Evolutionary conservation across 2,113 vertebrate genomes (phyloP).

Genomic region (Myrmecobius fasciatus): DNA sequence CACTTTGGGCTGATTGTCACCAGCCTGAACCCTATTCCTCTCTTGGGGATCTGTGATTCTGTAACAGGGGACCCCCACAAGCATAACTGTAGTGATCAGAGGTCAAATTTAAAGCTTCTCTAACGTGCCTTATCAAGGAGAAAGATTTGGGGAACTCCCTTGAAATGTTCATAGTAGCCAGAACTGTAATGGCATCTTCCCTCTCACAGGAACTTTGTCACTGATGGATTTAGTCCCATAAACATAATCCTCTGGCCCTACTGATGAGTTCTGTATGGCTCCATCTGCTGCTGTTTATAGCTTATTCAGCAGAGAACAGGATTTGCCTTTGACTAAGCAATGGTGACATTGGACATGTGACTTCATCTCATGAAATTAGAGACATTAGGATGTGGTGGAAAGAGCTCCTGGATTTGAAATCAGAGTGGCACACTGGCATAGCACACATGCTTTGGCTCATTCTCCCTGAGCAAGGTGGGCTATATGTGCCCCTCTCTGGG

Average conservation of each 20-base stretch:
- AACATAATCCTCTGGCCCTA: background rate
- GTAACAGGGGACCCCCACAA: background rate
- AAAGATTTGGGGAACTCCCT: background rate
- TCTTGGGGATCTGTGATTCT: background rate
- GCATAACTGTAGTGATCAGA: background rate
- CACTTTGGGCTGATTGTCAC: background rate
- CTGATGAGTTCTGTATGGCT: background rate
- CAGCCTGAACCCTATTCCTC: background rate
- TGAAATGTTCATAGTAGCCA: background rate
- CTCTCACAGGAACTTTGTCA: background rate
- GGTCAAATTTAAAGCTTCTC: background rate
- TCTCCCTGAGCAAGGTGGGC: background rate
- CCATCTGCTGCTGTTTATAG: background rate
- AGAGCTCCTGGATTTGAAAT: background rate
- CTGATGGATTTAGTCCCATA: background rate
- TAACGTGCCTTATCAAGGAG: background rate
- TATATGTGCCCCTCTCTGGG: background rate
- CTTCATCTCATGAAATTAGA: background rate
- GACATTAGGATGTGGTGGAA: background rate
- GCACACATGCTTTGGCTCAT: background rate
- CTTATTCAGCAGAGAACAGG: background rate
- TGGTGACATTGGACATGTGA: background rate
- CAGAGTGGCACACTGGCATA: background rate
- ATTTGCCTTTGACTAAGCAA: background rate
- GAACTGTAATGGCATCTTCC: background rate